Evolutionary conservation across 1,140 invertebrate species (phyloP), one percentile per base, ranked within the genome.

Genomic region (Drosophila melanica): DNA sequence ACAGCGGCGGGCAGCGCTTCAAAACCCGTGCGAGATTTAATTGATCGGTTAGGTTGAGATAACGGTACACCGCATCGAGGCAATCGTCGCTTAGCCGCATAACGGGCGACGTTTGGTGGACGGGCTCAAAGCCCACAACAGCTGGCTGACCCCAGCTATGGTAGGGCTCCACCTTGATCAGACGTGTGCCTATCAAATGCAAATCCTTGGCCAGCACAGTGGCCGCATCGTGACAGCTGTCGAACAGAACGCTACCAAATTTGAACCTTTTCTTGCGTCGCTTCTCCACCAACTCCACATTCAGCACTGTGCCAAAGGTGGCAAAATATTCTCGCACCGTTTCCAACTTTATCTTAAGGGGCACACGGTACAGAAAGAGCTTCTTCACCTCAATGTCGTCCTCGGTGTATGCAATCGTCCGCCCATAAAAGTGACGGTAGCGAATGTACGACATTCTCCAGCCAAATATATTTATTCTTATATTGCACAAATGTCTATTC

Each of bases 121-220:
- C n/a, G 50, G 14, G 5, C 4, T 33, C 16, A n/a, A 18, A 18
- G 6, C 0, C 4, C 14, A 37, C 42, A 8, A 60, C 42, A 10
- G 27, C 30, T 1, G 58, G 58, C 42, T 60, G 58, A 37, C 58
- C 58, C 58, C 58, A 47, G 42, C 58, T 60, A n/a, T 47, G 16
- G 10, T n/a, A 60, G 1, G 58, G 10, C 27, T 33, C 9, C 44
- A 60, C 44, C 18, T 20, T 12, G 1, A 60, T 4, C 2, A 3
- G 14, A 10, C 7, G 18, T 4, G 23, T 12, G 4, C 6, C 9
- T n/a, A 60, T 12, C 11, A 23, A 14, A 23, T 60, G 58, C 16
- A 18, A 1, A 1, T 23, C 16, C 11, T 35, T 47, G 14, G 14
- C 23, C 42, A 60, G 42, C 3, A 35, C 58, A 45, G 33, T 16